Base-by-base conservation (phyloP, 2,797 vertebrate species). In the Pangasius mekongensis region DNA sequence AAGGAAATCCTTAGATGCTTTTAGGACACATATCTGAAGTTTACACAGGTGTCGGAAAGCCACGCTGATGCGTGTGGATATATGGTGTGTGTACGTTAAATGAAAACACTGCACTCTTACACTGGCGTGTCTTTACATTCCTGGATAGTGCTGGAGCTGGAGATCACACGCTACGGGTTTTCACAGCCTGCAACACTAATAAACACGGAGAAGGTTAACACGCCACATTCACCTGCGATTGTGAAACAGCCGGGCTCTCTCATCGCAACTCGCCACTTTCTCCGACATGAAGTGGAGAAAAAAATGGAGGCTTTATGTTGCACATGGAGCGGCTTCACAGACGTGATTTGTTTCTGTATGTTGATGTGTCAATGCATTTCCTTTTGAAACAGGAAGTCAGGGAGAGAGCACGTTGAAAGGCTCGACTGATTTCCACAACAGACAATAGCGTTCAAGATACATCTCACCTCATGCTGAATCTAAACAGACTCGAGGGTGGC, bases 21-120 rank as follows among this genome's bases (percentile, higher is more conserved):
- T 47, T 24, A 74, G 39, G 39, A 24, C 39, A 5, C 20, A 74
- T 74, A 74, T 74, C 39, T 74, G 24, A 74, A 74, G 71, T 74
- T 74, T 74, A 74, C 22, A 74, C 71, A 74, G 71, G 71, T 74
- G 71, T 47, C 27, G 10, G 39, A 47, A 74, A 74, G 39, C 22
- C 39, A 27, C 71, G 2, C 22, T 73, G 67, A 20, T 73, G 71
- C 71, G 24, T 43, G 39, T 27, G 69, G 36, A 73, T 73, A 73
- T 73, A 73, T 43, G 71, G 36, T 73, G 39, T 73, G 69, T 73
- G 69, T 43, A 39, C 69, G 8, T 24, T 73, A 43, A 73, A 73
- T 43, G 39, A 73, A 43, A 73, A 73, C 71, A 73, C 36, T 4
- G 36, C 69, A 73, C 69, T 73, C 36, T 43, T 73, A 47, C 71